Evolutionary conservation across 1,140 invertebrate genomes (phyloP).

Genomic region (Arion vulgaris): DNA sequence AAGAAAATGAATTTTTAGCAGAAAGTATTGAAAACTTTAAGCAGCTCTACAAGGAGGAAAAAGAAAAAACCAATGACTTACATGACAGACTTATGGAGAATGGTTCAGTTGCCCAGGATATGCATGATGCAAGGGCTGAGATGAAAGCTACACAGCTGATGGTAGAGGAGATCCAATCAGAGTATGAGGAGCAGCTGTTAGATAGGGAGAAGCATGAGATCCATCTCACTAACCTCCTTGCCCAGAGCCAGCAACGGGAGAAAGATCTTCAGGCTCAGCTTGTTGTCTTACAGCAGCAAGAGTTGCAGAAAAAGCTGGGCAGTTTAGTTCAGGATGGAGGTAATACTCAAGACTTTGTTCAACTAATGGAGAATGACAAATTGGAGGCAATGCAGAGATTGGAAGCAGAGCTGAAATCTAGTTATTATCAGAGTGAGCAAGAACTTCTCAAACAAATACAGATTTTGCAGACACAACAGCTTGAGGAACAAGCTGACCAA

Average conservation of each 20-base stretch:
- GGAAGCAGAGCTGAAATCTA: neutral
- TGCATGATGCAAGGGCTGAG: conserved; percentile 36
- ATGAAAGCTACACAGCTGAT: conserved; percentile 32
- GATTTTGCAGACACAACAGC: neutral
- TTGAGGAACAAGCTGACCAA: conserved; percentile 1
- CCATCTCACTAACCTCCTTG: conserved; percentile 26
- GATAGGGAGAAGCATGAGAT: conserved; percentile 35
- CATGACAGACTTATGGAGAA: conserved; percentile 26
- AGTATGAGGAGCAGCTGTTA: conserved; percentile 47
- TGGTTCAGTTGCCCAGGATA: conserved; percentile 16
- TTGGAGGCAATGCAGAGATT: neutral
- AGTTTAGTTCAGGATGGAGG: neutral
- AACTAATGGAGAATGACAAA: neutral
- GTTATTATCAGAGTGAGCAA: neutral
- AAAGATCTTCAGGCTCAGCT: conserved; percentile 29
- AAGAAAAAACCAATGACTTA: conserved; percentile 38
- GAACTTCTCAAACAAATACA: conserved; percentile 32
- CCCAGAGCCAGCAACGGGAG: conserved; percentile 21
- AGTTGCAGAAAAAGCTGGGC: neutral
- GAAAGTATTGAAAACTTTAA: conserved; percentile 37
- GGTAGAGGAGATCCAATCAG: conserved; percentile 40
- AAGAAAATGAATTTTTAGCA: conserved; percentile 45
- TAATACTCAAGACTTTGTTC: neutral
- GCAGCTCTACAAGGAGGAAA: conserved; percentile 39
- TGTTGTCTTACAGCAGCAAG: conserved; percentile 8